phyloP scores from a whole-genome alignment of 2,113 vertebrate genomes.

The Atlantisia rogersi region DNA sequence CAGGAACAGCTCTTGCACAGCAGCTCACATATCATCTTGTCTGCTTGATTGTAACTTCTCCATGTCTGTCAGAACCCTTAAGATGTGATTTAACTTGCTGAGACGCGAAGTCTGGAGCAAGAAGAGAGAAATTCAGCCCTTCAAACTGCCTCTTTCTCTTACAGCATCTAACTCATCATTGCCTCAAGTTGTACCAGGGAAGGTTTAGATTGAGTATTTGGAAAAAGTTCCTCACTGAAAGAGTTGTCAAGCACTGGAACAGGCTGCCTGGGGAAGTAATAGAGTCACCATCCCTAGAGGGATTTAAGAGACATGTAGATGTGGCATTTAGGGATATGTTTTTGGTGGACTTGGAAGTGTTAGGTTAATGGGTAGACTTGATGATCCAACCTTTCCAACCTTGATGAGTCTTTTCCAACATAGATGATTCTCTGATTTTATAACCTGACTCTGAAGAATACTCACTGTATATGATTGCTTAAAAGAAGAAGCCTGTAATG shows the following conservation, averaged over 20 bases:
- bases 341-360: neutral
- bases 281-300: neutral
- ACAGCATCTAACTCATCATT: neutral
- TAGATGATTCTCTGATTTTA: neutral
- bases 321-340: accelerated
- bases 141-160: neutral
- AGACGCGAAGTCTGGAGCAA: neutral
- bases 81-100: neutral
- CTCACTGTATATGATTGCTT: neutral
- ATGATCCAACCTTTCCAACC: neutral
- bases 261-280: neutral
- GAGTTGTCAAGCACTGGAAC: neutral
- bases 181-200: neutral
- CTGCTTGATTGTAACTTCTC: neutral
- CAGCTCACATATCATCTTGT: neutral
- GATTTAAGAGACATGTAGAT: accelerated
- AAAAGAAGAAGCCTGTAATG: neutral
- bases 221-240: neutral
- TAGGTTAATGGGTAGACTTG: accelerated
- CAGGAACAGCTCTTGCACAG: neutral
- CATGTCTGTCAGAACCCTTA: neutral
- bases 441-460: neutral
- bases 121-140: neutral
- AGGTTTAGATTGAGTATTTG: neutral
- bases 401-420: neutral